Evolutionary conservation across 2,888 invertebrate species (phyloP).

Genomic region (Capitulum mitella): DNA sequence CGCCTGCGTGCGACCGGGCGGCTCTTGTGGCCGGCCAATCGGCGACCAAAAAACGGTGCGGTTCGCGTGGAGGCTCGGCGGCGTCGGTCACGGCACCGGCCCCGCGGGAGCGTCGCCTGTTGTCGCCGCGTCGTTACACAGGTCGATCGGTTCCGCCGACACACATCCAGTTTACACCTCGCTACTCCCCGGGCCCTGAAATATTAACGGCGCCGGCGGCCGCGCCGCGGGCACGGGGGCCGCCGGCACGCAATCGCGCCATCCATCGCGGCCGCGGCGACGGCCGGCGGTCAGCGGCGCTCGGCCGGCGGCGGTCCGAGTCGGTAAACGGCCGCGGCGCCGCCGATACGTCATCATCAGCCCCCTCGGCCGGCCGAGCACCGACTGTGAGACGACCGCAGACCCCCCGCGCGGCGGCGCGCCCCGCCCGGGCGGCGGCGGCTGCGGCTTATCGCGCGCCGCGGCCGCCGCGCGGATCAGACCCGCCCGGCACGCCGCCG

Average conservation of each 20-base stretch:
- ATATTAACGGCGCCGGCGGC: background rate
- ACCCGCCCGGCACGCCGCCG: background rate
- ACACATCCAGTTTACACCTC: conserved; percentile 22
- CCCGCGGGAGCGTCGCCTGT: background rate
- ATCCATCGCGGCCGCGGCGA: conserved; percentile 8
- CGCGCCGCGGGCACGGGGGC: background rate
- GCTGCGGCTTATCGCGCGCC: background rate
- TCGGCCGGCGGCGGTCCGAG: background rate
- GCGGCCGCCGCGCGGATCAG: background rate
- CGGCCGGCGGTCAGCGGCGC: background rate
- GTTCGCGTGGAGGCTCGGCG: background rate
- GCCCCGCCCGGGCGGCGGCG: background rate
- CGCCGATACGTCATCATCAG: conserved; percentile 6
- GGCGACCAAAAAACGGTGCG: background rate
- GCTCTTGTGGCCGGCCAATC: background rate
- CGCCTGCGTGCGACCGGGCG: background rate
- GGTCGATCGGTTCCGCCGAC: conserved; percentile 12
- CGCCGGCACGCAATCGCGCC: background rate
- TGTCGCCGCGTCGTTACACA: background rate
- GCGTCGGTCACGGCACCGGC: background rate
- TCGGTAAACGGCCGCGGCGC: background rate
- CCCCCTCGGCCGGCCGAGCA: background rate
- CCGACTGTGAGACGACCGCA: background rate
- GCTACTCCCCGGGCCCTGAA: background rate
- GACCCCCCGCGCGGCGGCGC: background rate